phyloP scores from a whole-genome alignment of 2,888 invertebrate species.

The Agapetus fuscipes region DNA sequence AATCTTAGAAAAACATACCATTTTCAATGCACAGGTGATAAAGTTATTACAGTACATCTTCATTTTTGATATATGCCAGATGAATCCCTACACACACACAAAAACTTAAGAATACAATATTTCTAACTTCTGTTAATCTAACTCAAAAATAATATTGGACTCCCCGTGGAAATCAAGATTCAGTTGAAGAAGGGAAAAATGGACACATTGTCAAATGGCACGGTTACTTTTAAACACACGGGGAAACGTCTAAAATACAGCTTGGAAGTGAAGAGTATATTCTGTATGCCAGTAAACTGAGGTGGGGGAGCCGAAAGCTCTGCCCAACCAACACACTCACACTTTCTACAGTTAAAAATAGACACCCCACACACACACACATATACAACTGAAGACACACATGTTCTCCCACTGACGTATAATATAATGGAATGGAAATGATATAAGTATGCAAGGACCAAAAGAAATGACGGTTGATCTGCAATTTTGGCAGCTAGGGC shows the following conservation, averaged over 20 bases:
- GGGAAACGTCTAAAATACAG: not conserved
- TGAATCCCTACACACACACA: not conserved
- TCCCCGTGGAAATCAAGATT: not conserved
- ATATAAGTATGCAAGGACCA: too few species aligned
- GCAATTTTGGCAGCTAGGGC: too few species aligned
- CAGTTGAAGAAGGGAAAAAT: not conserved
- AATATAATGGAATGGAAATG: too few species aligned
- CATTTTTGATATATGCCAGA: slow-evolving; percentile 12
- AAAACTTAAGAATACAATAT: too few species aligned
- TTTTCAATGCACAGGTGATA: slow-evolving; percentile 11
- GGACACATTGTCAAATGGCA: not conserved
- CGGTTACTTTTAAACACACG: not conserved
- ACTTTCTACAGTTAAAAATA: slow-evolving; percentile 15
- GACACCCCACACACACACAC: slow-evolving; percentile 1
- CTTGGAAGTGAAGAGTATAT: not conserved
- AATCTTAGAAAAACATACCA: too few species aligned
- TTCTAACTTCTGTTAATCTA: too few species aligned
- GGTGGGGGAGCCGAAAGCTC: not conserved
- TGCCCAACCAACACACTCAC: slow-evolving; percentile 5
- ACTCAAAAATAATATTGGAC: not conserved
- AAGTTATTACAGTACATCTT: slow-evolving; percentile 17
- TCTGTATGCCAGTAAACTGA: not conserved
- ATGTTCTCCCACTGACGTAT: not conserved
- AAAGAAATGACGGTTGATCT: too few species aligned
- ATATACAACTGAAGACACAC: not conserved